phyloP scores from a whole-genome alignment of 2,113 vertebrate species.

The Vulpes vulpes region DNA sequence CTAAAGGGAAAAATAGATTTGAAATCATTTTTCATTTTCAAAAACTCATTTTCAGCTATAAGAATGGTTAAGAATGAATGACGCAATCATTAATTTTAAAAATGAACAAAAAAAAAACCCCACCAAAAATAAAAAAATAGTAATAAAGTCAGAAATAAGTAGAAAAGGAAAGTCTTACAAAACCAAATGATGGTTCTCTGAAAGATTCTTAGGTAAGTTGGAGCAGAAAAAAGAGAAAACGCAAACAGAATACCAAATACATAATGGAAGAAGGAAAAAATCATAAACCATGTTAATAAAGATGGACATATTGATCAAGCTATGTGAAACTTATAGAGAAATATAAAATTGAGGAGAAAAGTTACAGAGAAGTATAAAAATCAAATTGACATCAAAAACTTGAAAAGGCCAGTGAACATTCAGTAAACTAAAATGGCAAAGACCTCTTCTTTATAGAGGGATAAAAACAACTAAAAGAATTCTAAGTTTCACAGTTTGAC shows the following conservation, averaged over 20 bases:
- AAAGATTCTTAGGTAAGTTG: background rate
- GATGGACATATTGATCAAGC: background rate
- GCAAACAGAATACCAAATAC: background rate
- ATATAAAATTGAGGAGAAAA: background rate
- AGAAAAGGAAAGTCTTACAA: background rate
- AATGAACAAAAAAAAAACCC: background rate
- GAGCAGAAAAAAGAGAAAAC: background rate
- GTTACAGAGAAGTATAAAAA: background rate
- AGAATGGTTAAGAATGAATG: background rate
- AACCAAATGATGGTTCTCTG: background rate
- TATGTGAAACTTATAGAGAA: background rate
- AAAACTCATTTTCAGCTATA: background rate
- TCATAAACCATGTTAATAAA: background rate
- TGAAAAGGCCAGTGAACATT: background rate
- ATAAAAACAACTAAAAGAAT: background rate
- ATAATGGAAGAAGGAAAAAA: background rate
- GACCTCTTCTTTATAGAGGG: background rate
- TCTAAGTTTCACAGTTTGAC: background rate
- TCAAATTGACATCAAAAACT: background rate
- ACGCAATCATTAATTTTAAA: constrained; percentile 36
- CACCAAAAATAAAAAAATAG: background rate
- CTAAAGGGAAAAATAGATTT: background rate
- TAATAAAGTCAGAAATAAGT: constrained; percentile 26
- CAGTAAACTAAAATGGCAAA: constrained; percentile 11
- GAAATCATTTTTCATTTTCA: constrained; percentile 5